phyloP scores from a whole-genome alignment of 2,113 vertebrate species.

The Ginglymostoma cirratum region DNA sequence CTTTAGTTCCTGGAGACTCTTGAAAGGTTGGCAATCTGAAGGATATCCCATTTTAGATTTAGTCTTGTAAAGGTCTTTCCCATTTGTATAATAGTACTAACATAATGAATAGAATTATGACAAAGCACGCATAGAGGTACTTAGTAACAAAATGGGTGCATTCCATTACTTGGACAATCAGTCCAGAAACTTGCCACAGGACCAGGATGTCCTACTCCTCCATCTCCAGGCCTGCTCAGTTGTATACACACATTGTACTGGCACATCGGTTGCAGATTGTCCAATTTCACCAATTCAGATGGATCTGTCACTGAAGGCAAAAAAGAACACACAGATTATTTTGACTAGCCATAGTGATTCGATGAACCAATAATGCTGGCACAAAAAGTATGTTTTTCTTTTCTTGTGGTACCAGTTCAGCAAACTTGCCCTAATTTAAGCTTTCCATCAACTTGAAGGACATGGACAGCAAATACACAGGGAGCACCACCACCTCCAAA shows the following conservation, averaged over 20 bases:
- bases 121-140: not conserved
- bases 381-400: not conserved
- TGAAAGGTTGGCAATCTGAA: not conserved
- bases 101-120: not conserved
- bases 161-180: slow-evolving; percentile 21
- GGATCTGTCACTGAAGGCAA: slow-evolving; percentile 56
- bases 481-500: not conserved
- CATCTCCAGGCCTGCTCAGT: slow-evolving; percentile 64
- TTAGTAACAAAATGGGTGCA: not conserved
- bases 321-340: slow-evolving; percentile 33
- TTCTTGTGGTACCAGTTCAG: not conserved
- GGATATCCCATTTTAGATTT: not conserved
- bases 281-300: slow-evolving; percentile 54
- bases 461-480: not conserved
- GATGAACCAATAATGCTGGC: not conserved
- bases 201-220: slow-evolving; percentile 68
- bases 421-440: not conserved
- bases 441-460: not conserved
- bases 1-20: not conserved
- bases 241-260: slow-evolving; percentile 70
- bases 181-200: slow-evolving; percentile 68
- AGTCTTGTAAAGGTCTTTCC: not conserved
- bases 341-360: not conserved
- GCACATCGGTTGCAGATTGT: slow-evolving; percentile 66
- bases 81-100: not conserved